Base-by-base conservation (phyloP, 2,797 vertebrate genomes). In the Chromobotia macracanthus region DNA sequence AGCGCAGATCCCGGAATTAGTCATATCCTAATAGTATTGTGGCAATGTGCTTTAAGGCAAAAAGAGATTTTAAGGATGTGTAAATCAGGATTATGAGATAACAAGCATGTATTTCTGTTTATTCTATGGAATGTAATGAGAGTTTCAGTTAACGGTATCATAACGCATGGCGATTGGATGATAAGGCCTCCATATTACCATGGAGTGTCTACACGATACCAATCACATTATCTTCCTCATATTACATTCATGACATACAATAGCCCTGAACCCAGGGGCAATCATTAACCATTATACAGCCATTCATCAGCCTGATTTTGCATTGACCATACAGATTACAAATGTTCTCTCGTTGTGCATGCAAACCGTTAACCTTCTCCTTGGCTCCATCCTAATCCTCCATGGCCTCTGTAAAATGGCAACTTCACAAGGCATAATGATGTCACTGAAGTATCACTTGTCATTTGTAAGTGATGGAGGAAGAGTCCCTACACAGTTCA, bases 391-490 rank as follows among this genome's bases (percentile, higher is more conserved):
- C 67, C 61, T 60, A 31, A 53, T 72, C 72, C 51, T 70, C 61
- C 41, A 51, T 1, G 41, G 56, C 50, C 68, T 79, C 51, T 31
- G n/a, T 76, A 72, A 73, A 75, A 81, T 55, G 61, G 48, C 48
- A 51, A 11, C 74, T 63, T 69, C 77, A 64, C 6, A 71, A 73
- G 83, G 75, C 51, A 51, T 68, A 68, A 76, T 68, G 48, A 84
- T 85, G 81, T 85, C 78, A 79, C 82, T 80, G 70, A 84, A 82
- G 84, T 80, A 86, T 87, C 79, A 80, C 77, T 85, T 82, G 78
- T 89, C 85, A 86, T 86, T 76, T 85, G 73, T 85, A 83, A 85
- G 72, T 80, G 84, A 88, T 79, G 80, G 61, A 70, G 69, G 56
- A 73, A 82, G 84, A 75, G 72, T 83, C 53, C 41, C 77, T 48